Evolutionary conservation across 1,140 invertebrate genomes (phyloP), one percentile per base, ranked within the genome.

Genomic region (Caenorhabditis remanei): DNA sequence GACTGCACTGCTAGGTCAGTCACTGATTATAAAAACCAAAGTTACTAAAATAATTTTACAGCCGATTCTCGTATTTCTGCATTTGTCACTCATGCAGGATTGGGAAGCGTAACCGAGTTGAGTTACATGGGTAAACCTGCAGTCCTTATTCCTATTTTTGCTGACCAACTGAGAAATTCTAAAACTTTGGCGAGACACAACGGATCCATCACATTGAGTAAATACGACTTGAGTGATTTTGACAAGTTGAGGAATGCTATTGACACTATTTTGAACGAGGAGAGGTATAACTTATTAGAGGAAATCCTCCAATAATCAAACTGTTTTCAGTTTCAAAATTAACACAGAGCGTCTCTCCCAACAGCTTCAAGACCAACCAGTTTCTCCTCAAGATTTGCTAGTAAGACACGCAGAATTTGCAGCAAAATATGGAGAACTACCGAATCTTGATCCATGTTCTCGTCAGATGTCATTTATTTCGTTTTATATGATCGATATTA

Each of bases 11-110:
- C 71, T 89, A n/a, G 65, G 65, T 71, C 46, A 19, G 41, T 19
- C 46, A 6, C 1, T 19, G 32, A 32, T 32, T n/a, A 11, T 5
- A 4, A 46, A 16, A 32, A 4, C 11, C 19, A 19, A 4, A 19
- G 6, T 19, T 43, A 6, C 4, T 16, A 55, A 53, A 53, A 32
- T 2, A 32, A 9, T 4, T 32, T 83, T 83, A 53, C 48, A 83
- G 90, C 88, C 55, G 90, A 91, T 87, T 53, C 85, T n/a, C 83
- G 89, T 32, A 55, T 89, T 9, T 82, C 85, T 13, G n/a, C 88
- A 9, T 91, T 91, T 85, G 87, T 91, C 50, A 91, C 90, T 16
- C 90, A 91, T 67, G 89, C 88, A 83, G 90, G 90, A 19, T 84
- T 88, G 41, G 90, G 90, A 53, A 87, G 90, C 40, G 87, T 85